A percentile compares a stretch with the other conserved stretches of the same genome.
phyloP scores from a whole-genome alignment of 1,140 invertebrate genomes.

The Drosophila repletoides region DNA sequence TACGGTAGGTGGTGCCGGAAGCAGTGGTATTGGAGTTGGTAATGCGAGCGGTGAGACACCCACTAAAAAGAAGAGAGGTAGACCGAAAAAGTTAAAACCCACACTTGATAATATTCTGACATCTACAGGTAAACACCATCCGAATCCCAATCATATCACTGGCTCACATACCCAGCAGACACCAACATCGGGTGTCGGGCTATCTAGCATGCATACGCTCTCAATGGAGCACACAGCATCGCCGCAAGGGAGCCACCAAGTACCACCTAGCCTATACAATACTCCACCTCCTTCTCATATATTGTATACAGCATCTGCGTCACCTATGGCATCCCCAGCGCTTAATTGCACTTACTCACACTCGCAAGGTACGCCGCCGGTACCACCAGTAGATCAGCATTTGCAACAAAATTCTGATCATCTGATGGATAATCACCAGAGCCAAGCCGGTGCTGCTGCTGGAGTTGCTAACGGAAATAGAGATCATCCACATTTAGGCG shows the following conservation, averaged over 20 bases:
- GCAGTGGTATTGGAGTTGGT: not conserved
- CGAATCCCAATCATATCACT: not conserved
- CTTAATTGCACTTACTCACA: slow-evolving; percentile 64
- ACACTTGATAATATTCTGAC: slow-evolving; percentile 63
- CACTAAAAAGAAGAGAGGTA: slow-evolving; percentile 90
- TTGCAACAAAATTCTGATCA: slow-evolving; percentile 27
- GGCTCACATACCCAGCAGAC: too few relatives aligned
- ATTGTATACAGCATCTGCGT: slow-evolving; percentile 61
- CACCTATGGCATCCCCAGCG: slow-evolving; percentile 72
- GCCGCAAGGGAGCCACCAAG: slow-evolving; percentile 62
- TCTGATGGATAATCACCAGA: slow-evolving; percentile 4
- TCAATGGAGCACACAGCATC: slow-evolving; percentile 55
- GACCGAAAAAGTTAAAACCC: slow-evolving; percentile 91
- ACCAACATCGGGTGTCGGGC: not conserved
- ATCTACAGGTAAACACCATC: not conserved
- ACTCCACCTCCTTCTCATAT: slow-evolving; percentile 66
- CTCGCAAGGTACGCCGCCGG: slow-evolving; percentile 48
- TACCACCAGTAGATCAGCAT: slow-evolving; percentile 19
- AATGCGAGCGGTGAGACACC: slow-evolving; percentile 82
- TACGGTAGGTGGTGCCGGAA: not conserved
- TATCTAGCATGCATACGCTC: slow-evolving; percentile 29
- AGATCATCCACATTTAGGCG: slow-evolving; percentile 57
- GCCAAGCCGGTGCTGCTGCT: not conserved
- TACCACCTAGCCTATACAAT: slow-evolving; percentile 58
- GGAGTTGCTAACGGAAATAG: slow-evolving; percentile 28